Base-by-base conservation (phyloP, 2,797 vertebrate genomes). In the Columba guinea region DNA sequence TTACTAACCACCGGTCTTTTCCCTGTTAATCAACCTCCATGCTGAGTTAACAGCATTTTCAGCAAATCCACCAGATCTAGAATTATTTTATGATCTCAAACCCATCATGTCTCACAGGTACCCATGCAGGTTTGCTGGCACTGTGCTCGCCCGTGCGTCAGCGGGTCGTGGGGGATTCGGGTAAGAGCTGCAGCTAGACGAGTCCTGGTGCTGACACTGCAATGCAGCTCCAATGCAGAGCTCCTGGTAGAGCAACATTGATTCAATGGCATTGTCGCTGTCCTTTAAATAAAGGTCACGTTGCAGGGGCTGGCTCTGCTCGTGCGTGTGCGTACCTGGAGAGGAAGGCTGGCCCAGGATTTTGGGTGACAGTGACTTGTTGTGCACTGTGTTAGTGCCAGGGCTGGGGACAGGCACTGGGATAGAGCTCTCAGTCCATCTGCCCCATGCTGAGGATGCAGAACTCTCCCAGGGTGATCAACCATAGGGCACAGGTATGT, bases 181-280 rank as follows among this genome's bases (percentile, higher is more conserved):
- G 77, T 35, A 68, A 17, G 76, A 48, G 84, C 91, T 12, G 69
- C 30, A 55, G 87, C 35, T 32, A 87, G 81, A 93, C 86, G 55
- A 5, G 84, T 49, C 88, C 93, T 13, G 7, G 23, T 89, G 95
- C 95, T 88, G 96, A 85, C 88, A 83, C 97, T 97, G 97, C 97
- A 97, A 95, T 97, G 97, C 97, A 97, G 97, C 93, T 96, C 90
- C 80, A 13, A 94, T 91, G 97, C 96, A 97, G 96, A 89, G 90
- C 91, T 95, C 60, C 89, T 74, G 21, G 92, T 93, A 94, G 55
- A 93, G 93, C 78, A 90, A 96, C 87, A 73, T 68, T 8, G 89
- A 95, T 91, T 85, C 95, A 30, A 34, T 21, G 80, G 79, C 32
- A 81, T 78, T 7, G 74, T 88, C 67, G 69, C 88, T n/a, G 92